Evolutionary conservation across 2,797 vertebrate species (phyloP), one percentile per base, ranked within the genome.

Genomic region (Onychomys leucogaster): DNA sequence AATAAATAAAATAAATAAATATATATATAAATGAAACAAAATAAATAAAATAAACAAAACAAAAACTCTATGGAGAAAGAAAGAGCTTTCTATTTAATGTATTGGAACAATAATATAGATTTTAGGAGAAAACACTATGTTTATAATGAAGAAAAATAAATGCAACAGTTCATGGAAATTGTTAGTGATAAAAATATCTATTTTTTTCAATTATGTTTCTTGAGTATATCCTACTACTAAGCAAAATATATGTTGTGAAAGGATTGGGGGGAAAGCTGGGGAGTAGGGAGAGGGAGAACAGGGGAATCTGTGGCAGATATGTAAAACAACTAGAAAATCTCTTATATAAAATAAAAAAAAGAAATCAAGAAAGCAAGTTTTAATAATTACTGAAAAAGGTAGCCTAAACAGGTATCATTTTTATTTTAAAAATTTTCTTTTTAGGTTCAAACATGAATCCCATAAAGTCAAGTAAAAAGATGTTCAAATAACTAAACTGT

Each of bases 191-290:
- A 84, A 71, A 77, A 57, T 43, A 91, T 13, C 0, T 59, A 1
- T 59, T 88, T 93, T 93, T 84, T 94, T 76, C n/a, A n/a, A 23
- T 71, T 76, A 55, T 52, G 34, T 83, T 82, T 46, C 5, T 86
- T 83, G 13, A 34, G 59, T 2, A 71, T 81, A 77, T 59, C 5
- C 9, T 75, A n/a, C 14, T 55, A 32, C 14, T 69, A 95, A 90
- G 34, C 4, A 90, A 90, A 82, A 87, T 2, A 57, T 6, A 41
- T 46, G 77, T 81, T 57, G 34, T 59, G 3, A 27, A 65, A 69
- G 32, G n/a, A n/a, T n/a, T n/a, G n/a, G n/a, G n/a, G n/a, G n/a
- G n/a, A n/a, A n/a, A n/a, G n/a, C n/a, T n/a, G n/a, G n/a, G n/a
- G n/a, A n/a, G n/a, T n/a, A n/a, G n/a, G n/a, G n/a, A n/a, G n/a